A percentile compares a stretch with the other conserved stretches of the same genome.
Evolutionary conservation across 2,797 vertebrate species (phyloP).

Genomic region (Dendrocincla fuliginosa): DNA sequence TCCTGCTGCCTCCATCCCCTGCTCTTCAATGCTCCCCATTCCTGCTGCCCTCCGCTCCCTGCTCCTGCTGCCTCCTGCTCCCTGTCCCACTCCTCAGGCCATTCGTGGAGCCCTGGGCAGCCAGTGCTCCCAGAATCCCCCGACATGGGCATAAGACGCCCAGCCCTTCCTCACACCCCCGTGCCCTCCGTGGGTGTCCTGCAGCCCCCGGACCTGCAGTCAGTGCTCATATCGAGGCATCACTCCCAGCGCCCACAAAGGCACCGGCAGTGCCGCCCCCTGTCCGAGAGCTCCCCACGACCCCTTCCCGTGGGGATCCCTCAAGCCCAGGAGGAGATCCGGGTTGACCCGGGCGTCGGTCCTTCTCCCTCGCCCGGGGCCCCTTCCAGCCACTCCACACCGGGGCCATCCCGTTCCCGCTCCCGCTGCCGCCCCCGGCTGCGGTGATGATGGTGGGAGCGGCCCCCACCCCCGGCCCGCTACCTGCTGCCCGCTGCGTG

Average conservation of each 20-base stretch:
- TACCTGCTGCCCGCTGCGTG: neutral
- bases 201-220: neutral
- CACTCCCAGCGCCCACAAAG: neutral
- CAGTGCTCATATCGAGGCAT: fast-evolving
- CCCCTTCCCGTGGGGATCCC: neutral
- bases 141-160: fast-evolving
- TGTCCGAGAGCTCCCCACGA: neutral
- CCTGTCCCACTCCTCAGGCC: fast-evolving
- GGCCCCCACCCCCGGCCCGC: neutral
- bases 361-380: no score
- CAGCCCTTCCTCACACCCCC: no score
- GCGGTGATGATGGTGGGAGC: neutral
- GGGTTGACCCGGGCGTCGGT: neutral
- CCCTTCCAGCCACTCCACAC: no score
- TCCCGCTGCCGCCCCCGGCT: neutral
- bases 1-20: fast-evolving
- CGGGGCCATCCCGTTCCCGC: neutral
- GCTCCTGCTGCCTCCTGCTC: neutral
- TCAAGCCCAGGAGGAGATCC: neutral
- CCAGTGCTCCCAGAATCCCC: neutral
- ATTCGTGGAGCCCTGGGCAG: neutral
- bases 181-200: neutral
- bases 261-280: neutral
- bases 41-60: neutral
- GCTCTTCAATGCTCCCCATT: neutral